Evolutionary conservation across 2,888 invertebrate genomes (phyloP).

Genomic region (Drosophila infuscata): DNA sequence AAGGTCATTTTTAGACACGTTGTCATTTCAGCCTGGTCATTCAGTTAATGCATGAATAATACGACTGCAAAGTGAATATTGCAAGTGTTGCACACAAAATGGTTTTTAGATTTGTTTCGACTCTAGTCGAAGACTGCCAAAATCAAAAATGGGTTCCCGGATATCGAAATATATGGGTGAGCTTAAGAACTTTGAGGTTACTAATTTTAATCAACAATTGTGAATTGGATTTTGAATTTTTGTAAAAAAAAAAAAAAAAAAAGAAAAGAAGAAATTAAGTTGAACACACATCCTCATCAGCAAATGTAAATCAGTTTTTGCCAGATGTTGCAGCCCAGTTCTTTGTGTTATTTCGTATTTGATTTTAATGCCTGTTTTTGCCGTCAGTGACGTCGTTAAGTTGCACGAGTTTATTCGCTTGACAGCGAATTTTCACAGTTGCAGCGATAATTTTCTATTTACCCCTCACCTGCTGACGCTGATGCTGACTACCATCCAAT

Average conservation of each 20-base stretch:
- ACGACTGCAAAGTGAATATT: slow-evolving; percentile 18
- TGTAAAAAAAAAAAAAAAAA: neutral
- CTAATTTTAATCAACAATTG: neutral
- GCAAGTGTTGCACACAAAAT: neutral
- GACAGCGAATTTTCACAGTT: slow-evolving; percentile 19
- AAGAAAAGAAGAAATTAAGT: neutral
- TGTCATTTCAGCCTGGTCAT: slow-evolving; percentile 25
- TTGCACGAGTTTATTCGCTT: slow-evolving; percentile 49
- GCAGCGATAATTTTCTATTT: slow-evolving; percentile 16
- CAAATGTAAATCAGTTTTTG: neutral
- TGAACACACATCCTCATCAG: neutral
- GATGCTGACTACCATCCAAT: slow-evolving; percentile 2
- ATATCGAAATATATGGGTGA: neutral
- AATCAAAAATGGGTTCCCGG: neutral
- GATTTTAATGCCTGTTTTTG: neutral
- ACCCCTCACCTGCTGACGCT: neutral
- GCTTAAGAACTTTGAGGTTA: neutral
- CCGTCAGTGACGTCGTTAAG: slow-evolving; percentile 40
- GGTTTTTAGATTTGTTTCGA: neutral
- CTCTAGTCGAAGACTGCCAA: neutral
- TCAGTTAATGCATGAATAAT: slow-evolving; percentile 31
- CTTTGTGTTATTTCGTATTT: neutral
- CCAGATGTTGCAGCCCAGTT: neutral
- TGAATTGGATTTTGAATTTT: neutral
- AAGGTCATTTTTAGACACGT: slow-evolving; percentile 47